A percentile compares a stretch with the other conserved stretches of the same genome.
Evolutionary conservation across 2,797 vertebrate species (phyloP).

Genomic region (Chaenodraco wilsoni): DNA sequence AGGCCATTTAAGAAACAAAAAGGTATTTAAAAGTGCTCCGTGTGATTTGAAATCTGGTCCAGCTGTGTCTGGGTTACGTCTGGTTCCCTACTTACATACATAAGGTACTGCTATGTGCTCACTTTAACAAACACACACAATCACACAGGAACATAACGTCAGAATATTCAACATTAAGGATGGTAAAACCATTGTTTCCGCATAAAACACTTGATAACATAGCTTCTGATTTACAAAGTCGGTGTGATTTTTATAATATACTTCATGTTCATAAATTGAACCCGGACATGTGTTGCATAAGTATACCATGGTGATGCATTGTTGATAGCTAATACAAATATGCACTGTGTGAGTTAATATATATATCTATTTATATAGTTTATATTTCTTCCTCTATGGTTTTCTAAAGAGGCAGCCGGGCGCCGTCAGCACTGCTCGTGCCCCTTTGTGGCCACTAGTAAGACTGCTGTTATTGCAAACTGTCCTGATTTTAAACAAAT

Average conservation of each 20-base stretch:
- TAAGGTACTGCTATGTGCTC: slow-evolving; percentile 81
- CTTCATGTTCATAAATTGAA: slow-evolving; percentile 94
- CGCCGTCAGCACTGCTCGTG: slow-evolving; percentile 96
- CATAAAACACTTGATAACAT: slow-evolving; percentile 83
- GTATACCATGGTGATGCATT: slow-evolving; percentile 78
- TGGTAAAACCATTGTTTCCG: slow-evolving; percentile 91
- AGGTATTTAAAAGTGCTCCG: slow-evolving; percentile 4
- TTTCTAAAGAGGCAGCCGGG: slow-evolving; percentile 96
- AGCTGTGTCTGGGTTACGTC: slow-evolving; percentile 58
- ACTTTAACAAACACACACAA: slow-evolving; percentile 79
- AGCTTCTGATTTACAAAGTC: slow-evolving; percentile 91
- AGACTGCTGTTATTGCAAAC: slow-evolving; percentile 98
- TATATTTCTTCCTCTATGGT: slow-evolving; percentile 82
- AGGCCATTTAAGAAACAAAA: not conserved
- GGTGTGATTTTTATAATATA: slow-evolving; percentile 80
- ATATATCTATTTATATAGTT: slow-evolving; percentile 71
- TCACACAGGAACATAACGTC: slow-evolving; percentile 89
- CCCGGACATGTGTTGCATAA: slow-evolving; percentile 85
- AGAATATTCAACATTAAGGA: slow-evolving; percentile 95
- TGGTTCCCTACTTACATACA: slow-evolving; percentile 50
- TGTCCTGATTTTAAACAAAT: slow-evolving; percentile 99
- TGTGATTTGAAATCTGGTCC: slow-evolving; percentile 40
- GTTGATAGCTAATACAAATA: slow-evolving; percentile 81
- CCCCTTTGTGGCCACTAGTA: slow-evolving; percentile 87
- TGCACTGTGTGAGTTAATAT: slow-evolving; percentile 75